These are phyloP conservation scores for Melanostoma mellinum DNA, from an alignment of 2,888 invertebrate genomes.

Conservation along the genomic window DNA sequence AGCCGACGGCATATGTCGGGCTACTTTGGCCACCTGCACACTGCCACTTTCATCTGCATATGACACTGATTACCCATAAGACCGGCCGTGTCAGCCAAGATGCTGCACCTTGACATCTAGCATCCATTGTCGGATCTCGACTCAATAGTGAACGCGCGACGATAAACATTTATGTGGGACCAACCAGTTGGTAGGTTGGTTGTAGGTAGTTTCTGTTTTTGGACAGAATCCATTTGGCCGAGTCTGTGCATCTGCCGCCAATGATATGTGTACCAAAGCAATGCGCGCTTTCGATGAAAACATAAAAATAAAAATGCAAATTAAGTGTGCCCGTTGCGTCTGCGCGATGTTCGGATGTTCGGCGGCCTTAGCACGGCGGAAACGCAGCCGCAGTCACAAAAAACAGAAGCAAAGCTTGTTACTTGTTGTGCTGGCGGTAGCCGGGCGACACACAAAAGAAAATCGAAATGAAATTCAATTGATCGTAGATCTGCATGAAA, in stretches of 20 bases:
- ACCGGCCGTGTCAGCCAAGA: slow-evolving; percentile 43
- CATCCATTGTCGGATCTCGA: slow-evolving; percentile 42
- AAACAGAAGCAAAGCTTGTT: slow-evolving; percentile 35
- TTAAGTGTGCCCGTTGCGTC: slow-evolving; percentile 76
- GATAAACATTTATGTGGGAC: slow-evolving; percentile 25
- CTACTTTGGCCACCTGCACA: slow-evolving; percentile 56
- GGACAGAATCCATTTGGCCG: slow-evolving; percentile 43
- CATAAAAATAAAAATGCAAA: slow-evolving; percentile 81
- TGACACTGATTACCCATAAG: slow-evolving; percentile 62
- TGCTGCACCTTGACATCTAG: slow-evolving; percentile 65
- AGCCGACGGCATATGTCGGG: slow-evolving; percentile 60
- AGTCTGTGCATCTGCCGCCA: slow-evolving; percentile 78
- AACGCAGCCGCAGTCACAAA: slow-evolving; percentile 37
- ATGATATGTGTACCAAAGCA: slow-evolving; percentile 75
- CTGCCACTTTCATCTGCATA: slow-evolving; percentile 63
- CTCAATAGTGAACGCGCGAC: background rate
- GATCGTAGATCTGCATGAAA: slow-evolving; percentile 78
- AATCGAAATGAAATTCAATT: slow-evolving; percentile 72
- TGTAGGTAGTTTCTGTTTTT: slow-evolving; percentile 3
- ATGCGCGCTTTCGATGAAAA: slow-evolving; percentile 79
- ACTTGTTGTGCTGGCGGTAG: slow-evolving; percentile 73
- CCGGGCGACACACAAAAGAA: slow-evolving; percentile 61
- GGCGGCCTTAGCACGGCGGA: slow-evolving; percentile 63
- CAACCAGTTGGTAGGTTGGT: slow-evolving; percentile 16
- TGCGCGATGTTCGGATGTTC: background rate